These are phyloP conservation scores for Eristalis tenax DNA, from an alignment of 2,888 invertebrate species.

Conservation along the genomic window DNA sequence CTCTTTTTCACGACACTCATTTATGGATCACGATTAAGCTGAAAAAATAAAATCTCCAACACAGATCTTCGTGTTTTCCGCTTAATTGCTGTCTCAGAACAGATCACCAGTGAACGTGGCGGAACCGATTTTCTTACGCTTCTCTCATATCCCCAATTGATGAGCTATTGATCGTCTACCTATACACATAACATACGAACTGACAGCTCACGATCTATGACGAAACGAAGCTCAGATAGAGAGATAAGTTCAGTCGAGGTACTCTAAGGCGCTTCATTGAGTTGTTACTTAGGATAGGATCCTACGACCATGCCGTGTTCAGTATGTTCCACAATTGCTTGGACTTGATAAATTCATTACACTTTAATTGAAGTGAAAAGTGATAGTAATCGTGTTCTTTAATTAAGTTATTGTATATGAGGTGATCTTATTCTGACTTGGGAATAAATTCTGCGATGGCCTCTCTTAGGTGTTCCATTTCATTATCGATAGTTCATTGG, in stretches of 20 bases:
- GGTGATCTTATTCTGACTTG: conserved; percentile 19
- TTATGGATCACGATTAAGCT: conserved; percentile 28
- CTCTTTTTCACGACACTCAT: conserved; percentile 44
- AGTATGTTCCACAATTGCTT: not conserved
- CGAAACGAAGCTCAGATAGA: conserved; percentile 32
- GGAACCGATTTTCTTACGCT: conserved; percentile 8
- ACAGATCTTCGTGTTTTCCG: conserved; percentile 39
- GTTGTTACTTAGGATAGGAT: conserved; percentile 11
- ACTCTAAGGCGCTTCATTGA: conserved; percentile 24
- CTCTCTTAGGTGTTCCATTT: not conserved
- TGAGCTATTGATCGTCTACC: conserved; percentile 49
- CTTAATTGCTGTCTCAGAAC: conserved; percentile 33
- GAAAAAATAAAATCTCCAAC: conserved; percentile 26
- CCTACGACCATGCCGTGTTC: not conserved
- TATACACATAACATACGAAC: conserved; percentile 14
- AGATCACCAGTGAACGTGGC: not conserved
- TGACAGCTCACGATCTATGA: conserved; percentile 45
- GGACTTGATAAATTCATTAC: conserved; percentile 39
- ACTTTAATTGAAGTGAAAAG: conserved; percentile 54
- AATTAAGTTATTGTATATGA: conserved; percentile 58
- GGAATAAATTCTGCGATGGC: not conserved
- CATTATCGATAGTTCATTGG: not conserved
- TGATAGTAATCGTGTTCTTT: conserved; percentile 48
- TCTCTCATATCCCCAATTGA: conserved; percentile 39
- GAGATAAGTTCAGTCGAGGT: conserved; percentile 15